Conservation (phyloP, 2,113 vertebrate genomes). For the Hepsetus odoe region DNA sequence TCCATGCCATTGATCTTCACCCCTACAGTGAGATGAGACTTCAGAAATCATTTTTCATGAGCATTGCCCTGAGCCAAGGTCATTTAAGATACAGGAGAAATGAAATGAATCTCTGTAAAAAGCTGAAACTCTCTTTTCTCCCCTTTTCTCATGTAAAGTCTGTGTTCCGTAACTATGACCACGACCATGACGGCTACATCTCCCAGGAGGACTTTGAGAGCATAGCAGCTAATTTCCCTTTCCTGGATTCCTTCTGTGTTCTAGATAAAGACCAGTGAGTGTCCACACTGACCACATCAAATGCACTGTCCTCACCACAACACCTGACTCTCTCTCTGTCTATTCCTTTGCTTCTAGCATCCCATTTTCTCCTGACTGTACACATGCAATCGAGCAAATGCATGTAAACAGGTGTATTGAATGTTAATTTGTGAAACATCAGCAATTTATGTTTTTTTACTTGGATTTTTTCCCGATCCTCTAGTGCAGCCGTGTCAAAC, state of each 20-base stretch:
- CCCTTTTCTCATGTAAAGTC: slow-evolving; percentile 77
- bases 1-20: too few relatives aligned
- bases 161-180: slow-evolving; percentile 97
- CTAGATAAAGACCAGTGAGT: slow-evolving; percentile 98
- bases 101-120: too few relatives aligned
- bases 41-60: too few relatives aligned
- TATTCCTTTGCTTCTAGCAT: not conserved
- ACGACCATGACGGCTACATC: slow-evolving; percentile 94
- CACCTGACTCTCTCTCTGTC: not conserved
- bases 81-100: too few relatives aligned
- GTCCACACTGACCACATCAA: not conserved
- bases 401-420: too few relatives aligned
- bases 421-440: too few relatives aligned
- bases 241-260: slow-evolving; percentile 96
- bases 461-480: too few relatives aligned
- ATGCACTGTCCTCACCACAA: slow-evolving; percentile 10
- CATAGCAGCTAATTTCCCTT: slow-evolving; percentile 95
- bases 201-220: slow-evolving; percentile 98
- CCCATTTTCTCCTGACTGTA: not conserved
- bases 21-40: too few relatives aligned
- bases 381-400: too few relatives aligned
- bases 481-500: too few relatives aligned
- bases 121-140: not conserved
- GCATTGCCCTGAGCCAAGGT: too few relatives aligned
- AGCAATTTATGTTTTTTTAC: too few relatives aligned